Conservation (phyloP, 1,140 invertebrate species). For the Ruditapes philippinarum region DNA sequence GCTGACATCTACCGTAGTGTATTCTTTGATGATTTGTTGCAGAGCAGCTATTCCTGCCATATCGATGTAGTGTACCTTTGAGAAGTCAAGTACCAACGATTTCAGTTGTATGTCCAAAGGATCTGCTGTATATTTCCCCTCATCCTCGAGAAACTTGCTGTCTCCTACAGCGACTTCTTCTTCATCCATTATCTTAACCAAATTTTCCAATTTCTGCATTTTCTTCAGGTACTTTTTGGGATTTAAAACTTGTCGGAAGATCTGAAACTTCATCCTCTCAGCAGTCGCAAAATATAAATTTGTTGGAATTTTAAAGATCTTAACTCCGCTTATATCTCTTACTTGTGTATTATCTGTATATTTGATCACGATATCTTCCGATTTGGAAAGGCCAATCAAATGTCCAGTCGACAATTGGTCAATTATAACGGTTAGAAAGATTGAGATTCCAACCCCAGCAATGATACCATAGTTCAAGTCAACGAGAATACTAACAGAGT, state of each 20-base stretch:
- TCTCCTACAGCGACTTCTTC: background rate
- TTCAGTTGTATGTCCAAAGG: background rate
- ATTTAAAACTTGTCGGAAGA: constrained; percentile 71
- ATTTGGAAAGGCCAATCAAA: constrained; percentile 46
- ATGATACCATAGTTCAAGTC: constrained; percentile 80
- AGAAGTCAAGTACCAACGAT: constrained; percentile 82
- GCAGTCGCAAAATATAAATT: constrained; percentile 84
- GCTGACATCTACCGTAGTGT: constrained; percentile 56
- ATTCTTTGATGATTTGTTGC: constrained; percentile 71
- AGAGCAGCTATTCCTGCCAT: constrained; percentile 79
- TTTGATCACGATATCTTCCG: constrained; percentile 70
- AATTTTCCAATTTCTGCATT: background rate
- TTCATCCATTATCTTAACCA: background rate
- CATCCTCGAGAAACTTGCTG: background rate
- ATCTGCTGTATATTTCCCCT: constrained; percentile 51
- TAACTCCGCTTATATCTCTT: constrained; percentile 88
- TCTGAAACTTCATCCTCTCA: constrained; percentile 79
- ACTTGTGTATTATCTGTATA: constrained; percentile 29
- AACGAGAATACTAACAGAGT: constrained; percentile 71
- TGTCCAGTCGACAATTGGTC: constrained; percentile 68
- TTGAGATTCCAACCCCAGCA: constrained; percentile 75
- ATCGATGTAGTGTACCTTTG: constrained; percentile 82
- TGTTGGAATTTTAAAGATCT: constrained; percentile 83
- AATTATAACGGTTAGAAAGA: constrained; percentile 75
- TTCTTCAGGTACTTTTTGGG: constrained; percentile 58